Conservation (phyloP, 2,797 vertebrate genomes). For the Coracias cyanogaster region DNA sequence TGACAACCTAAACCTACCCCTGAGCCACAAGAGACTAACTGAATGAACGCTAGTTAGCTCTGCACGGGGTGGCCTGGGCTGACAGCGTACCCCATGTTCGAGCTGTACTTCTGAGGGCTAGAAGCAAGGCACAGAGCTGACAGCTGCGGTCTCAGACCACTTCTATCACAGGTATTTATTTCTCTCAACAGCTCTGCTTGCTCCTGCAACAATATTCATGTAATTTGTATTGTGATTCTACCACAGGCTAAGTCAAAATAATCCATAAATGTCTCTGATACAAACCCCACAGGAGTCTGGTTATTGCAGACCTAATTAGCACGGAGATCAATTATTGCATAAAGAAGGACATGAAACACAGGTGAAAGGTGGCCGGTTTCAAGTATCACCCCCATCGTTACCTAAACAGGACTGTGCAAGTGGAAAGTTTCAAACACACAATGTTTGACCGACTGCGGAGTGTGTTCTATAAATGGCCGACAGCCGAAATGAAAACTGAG, state of each 20-base stretch:
- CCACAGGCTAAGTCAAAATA: neutral
- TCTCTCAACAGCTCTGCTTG: neutral
- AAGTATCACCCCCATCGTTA: neutral
- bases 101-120: neutral
- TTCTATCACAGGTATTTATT: neutral
- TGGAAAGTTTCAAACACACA: neutral
- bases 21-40: neutral
- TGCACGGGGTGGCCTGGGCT: neutral
- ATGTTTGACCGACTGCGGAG: neutral
- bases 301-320: neutral
- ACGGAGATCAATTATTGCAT: neutral
- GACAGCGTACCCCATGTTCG: neutral
- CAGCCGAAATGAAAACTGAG: neutral
- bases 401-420: neutral
- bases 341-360: neutral
- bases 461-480: neutral
- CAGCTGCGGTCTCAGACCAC: neutral
- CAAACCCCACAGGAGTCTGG: neutral
- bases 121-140: neutral
- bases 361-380: neutral
- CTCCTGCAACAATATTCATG: neutral
- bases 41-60: accelerated
- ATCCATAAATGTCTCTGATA: neutral
- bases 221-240: neutral
- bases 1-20: neutral